phyloP scores from a whole-genome alignment of 2,888 invertebrate genomes.

The Himalopsyche anomala region DNA sequence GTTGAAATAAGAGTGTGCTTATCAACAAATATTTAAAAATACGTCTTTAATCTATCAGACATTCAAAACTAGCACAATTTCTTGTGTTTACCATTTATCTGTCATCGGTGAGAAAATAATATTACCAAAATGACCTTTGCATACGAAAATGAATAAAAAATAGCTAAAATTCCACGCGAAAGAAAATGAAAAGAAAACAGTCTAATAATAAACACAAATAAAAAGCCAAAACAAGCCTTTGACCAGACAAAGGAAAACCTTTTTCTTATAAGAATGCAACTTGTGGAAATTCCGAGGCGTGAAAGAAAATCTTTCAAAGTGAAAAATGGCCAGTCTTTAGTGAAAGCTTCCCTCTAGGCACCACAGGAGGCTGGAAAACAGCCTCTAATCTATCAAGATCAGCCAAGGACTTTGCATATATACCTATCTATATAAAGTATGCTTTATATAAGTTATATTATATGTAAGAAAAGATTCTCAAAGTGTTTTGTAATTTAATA shows the following conservation, averaged over 20 bases:
- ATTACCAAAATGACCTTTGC: no score
- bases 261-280: conserved; percentile 20
- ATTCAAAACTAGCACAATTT: no score
- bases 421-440: not conserved
- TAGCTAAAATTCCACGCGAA: not conserved
- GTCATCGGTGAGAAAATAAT: no score
- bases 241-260: conserved; percentile 31
- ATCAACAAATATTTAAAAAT: no score
- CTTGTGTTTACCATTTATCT: no score
- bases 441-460: not conserved
- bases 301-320: conserved; percentile 38
- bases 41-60: no score
- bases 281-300: conserved; percentile 34
- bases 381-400: conserved; percentile 34
- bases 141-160: not conserved
- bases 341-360: conserved; percentile 10
- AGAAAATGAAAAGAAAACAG: conserved; percentile 16
- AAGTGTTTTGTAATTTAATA: not conserved
- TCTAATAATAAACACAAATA: conserved; percentile 37
- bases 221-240: conserved; percentile 13
- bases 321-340: conserved; percentile 36
- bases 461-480: not conserved
- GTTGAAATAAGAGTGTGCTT: no score
- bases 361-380: conserved; percentile 36
- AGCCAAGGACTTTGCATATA: conserved; percentile 29